Base-by-base conservation (phyloP, 1,140 invertebrate species). In the Batillaria attramentaria region DNA sequence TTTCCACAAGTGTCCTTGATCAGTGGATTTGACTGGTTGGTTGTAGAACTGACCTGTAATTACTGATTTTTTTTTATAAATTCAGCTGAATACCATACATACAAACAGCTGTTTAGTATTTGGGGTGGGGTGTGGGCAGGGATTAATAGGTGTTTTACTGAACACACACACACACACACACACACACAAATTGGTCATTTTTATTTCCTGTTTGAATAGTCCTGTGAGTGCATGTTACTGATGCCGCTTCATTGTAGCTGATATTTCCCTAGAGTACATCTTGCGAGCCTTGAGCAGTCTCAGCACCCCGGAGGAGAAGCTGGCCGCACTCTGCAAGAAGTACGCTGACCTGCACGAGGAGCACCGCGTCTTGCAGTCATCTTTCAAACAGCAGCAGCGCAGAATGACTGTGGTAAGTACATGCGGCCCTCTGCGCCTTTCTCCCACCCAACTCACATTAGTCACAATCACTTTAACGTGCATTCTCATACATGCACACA, bases 331-430 rank as follows among this genome's bases (percentile, higher is more conserved):
- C 74, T 94, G 94, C 84, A 95, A 95, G 85, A 92, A 92, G 75
- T 96, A 96, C 90, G 92, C 93, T 39, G 95, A 97, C 84, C 90
- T 95, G 10, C 92, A 94, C n/a, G 95, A 96, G 85, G 95, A 96
- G 68, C 94, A 94, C 86, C 92, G 93, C 79, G 93, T 93, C 76
- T 85, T 95, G 54, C 94, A 95, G 83, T 91, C 93, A 78, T 87
- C 85, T 6, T 78, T 85, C 33, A 91, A 91, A 85, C 87, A 89
- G 42, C 84, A 77, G 5, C 90, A 90, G 65, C 83, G 87, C 42
- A 90, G 88, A 72, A 83, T 89, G 62, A 83, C 83, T 65, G 85
- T 88, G 79, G 87, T 90, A 84, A 74, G 84, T 79, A 42, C n/a
- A 13, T 35, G 28, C 31, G 1, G 28, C 31, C 31, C 16, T 60